Conservation (phyloP, 1,140 invertebrate species). For the Ditylenchus dipsaci region DNA sequence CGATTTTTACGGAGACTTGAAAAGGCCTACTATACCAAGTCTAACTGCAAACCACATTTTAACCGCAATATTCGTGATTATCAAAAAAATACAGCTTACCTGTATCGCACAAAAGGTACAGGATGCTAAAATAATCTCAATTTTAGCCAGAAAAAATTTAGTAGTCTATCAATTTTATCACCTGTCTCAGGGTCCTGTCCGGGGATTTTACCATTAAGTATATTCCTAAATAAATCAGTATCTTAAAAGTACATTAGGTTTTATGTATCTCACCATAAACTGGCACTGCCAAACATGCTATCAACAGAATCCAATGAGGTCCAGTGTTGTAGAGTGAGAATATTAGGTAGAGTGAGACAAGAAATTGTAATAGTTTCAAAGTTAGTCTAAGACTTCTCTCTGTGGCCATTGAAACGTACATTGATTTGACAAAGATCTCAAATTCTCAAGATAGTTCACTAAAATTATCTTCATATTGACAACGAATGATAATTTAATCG, state of each 20-base stretch:
- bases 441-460: no score
- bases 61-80: no score
- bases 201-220: not conserved
- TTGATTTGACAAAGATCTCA: no score
- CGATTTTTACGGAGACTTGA: no score
- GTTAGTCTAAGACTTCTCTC: slow-evolving; percentile 7
- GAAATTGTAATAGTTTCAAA: slow-evolving; percentile 28
- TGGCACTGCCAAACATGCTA: slow-evolving; percentile 28
- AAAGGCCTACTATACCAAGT: no score
- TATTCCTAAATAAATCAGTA: not conserved
- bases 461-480: no score
- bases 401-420: not conserved
- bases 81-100: no score
- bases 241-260: not conserved
- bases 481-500: no score
- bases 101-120: slow-evolving; percentile 33
- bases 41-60: no score
- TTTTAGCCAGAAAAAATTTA: slow-evolving; percentile 1
- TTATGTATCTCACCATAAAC: slow-evolving; percentile 17
- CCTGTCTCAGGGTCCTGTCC: not conserved
- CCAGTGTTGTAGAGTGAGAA: slow-evolving; percentile 24
- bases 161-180: no score
- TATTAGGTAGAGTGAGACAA: slow-evolving; percentile 28
- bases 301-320: slow-evolving; percentile 30
- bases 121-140: slow-evolving; percentile 13